Conservation (phyloP, 1,140 invertebrate genomes). For the Psilanteris sp. region DNA sequence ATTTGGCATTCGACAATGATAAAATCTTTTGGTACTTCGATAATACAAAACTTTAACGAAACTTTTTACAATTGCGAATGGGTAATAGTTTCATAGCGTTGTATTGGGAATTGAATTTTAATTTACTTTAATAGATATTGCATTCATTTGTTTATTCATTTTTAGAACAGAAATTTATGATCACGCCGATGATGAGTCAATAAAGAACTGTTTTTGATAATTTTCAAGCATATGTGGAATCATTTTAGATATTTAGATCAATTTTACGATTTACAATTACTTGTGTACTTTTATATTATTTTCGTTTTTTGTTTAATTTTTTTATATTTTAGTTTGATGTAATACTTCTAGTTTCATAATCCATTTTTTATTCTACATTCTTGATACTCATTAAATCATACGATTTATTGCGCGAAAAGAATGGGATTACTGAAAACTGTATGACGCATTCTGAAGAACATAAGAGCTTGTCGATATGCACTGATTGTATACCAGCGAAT, state of each 20-base stretch:
- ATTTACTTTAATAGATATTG: conserved; percentile 16
- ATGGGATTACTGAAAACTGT: conserved; percentile 15
- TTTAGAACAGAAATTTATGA: conserved; percentile 50
- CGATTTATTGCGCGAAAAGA: too few species aligned
- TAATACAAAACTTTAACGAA: conserved; percentile 25
- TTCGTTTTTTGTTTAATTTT: conserved; percentile 6
- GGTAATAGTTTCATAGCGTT: background rate
- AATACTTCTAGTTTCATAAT: too few species aligned
- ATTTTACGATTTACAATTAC: background rate
- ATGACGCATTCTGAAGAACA: conserved; percentile 25
- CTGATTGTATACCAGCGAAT: conserved; percentile 33
- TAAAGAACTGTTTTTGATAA: conserved; percentile 58
- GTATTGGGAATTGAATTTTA: conserved; percentile 20
- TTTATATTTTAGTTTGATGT: conserved; percentile 14
- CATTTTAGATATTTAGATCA: conserved; percentile 39
- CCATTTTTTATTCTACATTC: too few species aligned
- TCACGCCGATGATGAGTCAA: conserved; percentile 29
- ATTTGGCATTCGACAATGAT: conserved; percentile 23
- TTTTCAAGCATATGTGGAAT: conserved; percentile 37
- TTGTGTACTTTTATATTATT: conserved; percentile 3
- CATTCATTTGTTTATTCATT: conserved; percentile 14
- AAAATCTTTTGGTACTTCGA: conserved; percentile 30
- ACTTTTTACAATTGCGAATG: conserved; percentile 36
- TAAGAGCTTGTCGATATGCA: conserved; percentile 10
- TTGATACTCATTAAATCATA: too few species aligned